Conservation (phyloP, 1,140 invertebrate species). For the Portunus trituberculatus region DNA sequence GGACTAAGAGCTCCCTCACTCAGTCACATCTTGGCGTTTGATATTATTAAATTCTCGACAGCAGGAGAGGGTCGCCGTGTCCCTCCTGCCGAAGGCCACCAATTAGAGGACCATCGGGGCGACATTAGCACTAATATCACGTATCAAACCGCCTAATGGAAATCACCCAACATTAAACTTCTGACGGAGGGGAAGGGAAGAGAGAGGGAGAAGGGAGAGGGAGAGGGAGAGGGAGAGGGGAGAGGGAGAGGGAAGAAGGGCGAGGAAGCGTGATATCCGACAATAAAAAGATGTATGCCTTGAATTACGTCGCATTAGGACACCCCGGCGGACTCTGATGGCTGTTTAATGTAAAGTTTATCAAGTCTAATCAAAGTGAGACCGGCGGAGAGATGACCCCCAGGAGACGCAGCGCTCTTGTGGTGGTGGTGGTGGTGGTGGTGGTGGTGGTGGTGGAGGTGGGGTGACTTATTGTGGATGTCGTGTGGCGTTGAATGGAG, state of each 20-base stretch:
- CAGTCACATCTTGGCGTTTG: conserved; percentile 57
- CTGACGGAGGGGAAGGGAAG: conserved; percentile 25
- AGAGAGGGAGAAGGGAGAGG: neutral
- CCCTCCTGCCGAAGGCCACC: conserved; percentile 24
- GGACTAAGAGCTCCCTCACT: neutral
- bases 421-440: neutral
- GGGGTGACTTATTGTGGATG: too few relatives aligned
- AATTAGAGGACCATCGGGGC: conserved; percentile 66
- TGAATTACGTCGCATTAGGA: conserved; percentile 68
- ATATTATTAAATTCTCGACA: conserved; percentile 59
- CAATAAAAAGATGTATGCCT: conserved; percentile 73
- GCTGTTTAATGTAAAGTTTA: conserved; percentile 68
- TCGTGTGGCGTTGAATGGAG: too few relatives aligned
- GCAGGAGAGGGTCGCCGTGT: neutral
- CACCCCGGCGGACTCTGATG: conserved; percentile 53
- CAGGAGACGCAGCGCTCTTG: neutral
- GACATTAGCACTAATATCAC: conserved; percentile 73
- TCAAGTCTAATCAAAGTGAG: conserved; percentile 65
- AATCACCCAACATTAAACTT: conserved; percentile 65
- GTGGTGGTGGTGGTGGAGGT: neutral
- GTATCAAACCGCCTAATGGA: conserved; percentile 70
- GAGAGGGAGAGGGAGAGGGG: neutral
- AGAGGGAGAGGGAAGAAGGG: neutral
- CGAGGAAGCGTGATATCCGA: conserved; percentile 33
- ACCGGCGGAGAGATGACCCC: neutral